Evolutionary conservation across 2,888 invertebrate species (phyloP).

Genomic region (Folsomia manolachei): DNA sequence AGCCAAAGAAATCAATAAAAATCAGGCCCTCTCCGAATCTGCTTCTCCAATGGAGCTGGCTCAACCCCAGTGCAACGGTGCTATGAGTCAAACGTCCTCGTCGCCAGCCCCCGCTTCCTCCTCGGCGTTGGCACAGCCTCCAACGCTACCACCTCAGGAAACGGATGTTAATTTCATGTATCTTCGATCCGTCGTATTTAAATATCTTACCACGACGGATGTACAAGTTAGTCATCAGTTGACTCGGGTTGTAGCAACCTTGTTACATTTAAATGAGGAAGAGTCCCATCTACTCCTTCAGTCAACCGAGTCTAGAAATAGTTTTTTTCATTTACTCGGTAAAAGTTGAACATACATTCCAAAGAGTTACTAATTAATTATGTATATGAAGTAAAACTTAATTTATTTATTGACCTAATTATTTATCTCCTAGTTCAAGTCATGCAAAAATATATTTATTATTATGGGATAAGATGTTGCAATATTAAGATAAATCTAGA

Average conservation of each 20-base stretch:
- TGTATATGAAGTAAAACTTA: neutral
- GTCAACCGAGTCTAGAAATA: constrained; percentile 28
- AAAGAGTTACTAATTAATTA: neutral
- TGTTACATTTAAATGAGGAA: constrained; percentile 44
- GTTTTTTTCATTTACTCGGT: constrained; percentile 3
- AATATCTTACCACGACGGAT: constrained; percentile 48
- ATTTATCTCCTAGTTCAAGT: neutral
- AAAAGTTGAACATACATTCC: constrained; percentile 17
- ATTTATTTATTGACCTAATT: neutral
- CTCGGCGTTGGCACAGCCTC: constrained; percentile 16
- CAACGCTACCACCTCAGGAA: constrained; percentile 36
- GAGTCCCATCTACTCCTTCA: constrained; percentile 39
- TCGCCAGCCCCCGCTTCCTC: constrained; percentile 15
- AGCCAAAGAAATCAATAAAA: constrained; percentile 35
- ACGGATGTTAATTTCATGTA: constrained; percentile 38
- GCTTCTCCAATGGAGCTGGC: neutral
- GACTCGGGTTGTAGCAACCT: constrained; percentile 46
- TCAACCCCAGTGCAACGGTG: constrained; percentile 2
- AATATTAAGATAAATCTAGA: neutral
- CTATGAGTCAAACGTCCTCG: neutral
- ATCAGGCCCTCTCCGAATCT: constrained; percentile 1
- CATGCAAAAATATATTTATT: neutral
- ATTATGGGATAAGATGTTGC: neutral
- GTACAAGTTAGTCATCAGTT: constrained; percentile 47
- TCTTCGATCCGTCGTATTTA: constrained; percentile 43